phyloP scores from a whole-genome alignment of 2,113 vertebrate species.

The Mobula hypostoma region DNA sequence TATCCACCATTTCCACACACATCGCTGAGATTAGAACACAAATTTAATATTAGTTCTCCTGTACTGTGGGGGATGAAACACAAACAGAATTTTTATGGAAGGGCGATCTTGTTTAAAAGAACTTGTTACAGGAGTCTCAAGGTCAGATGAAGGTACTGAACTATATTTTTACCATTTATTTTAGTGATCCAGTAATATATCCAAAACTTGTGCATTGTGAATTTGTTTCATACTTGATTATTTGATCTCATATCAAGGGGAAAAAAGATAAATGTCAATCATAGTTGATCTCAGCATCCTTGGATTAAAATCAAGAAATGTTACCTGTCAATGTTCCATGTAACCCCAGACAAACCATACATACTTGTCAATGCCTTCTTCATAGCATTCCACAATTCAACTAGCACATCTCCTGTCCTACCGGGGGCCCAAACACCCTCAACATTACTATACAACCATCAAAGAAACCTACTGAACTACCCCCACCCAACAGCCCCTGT shows the following conservation, averaged over 20 bases:
- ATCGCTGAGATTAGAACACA: conserved; percentile 40
- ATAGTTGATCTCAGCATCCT: too few relatives aligned
- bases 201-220: neutral
- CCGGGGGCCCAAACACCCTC: too few relatives aligned
- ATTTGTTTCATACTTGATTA: neutral
- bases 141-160: conserved; percentile 8
- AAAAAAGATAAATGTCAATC: too few relatives aligned
- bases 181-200: neutral
- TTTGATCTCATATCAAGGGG: neutral
- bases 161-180: neutral
- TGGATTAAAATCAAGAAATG: too few relatives aligned
- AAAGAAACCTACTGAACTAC: too few relatives aligned
- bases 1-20: conserved; percentile 50
- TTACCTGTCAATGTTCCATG: too few relatives aligned
- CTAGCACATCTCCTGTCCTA: too few relatives aligned
- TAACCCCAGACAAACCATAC: too few relatives aligned
- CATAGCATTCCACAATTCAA: too few relatives aligned
- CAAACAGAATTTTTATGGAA: neutral
- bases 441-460: too few relatives aligned
- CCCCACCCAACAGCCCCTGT: too few relatives aligned
- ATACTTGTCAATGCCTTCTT: too few relatives aligned
- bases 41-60: neutral
- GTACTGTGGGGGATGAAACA: neutral
- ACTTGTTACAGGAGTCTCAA: neutral
- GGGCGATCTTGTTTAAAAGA: neutral